Conservation (phyloP, 2,797 vertebrate genomes). For the Pangasius krempfi region DNA sequence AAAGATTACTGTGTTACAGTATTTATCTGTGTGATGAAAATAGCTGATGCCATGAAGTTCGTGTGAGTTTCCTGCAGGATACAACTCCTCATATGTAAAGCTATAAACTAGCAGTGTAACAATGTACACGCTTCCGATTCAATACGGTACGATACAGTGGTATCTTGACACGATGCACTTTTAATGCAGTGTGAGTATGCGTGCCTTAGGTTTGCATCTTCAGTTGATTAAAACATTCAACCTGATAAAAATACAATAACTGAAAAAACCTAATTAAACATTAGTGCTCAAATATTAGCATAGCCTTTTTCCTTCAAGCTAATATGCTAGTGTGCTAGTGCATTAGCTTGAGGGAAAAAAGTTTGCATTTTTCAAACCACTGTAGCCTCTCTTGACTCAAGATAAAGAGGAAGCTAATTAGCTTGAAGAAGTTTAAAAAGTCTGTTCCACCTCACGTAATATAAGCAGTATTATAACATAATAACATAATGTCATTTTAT, state of each 20-base stretch:
- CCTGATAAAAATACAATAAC: no score
- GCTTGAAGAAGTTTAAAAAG: neutral
- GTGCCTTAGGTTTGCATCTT: neutral
- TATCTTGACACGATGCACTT: neutral
- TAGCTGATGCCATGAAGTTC: neutral
- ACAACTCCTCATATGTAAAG: neutral
- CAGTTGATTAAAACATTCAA: neutral
- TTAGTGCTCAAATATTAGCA: no score
- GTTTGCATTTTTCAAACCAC: no score
- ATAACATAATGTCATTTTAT: neutral
- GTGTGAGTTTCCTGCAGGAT: neutral
- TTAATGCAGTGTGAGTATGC: neutral
- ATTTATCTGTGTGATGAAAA: neutral
- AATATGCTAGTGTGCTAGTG: no score
- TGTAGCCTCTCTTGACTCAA: no score
- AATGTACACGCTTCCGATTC: neutral
- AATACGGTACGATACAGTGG: neutral
- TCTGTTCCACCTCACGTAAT: neutral
- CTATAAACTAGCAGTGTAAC: neutral
- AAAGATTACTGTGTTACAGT: neutral
- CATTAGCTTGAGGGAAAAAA: no score
- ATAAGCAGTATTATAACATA: neutral
- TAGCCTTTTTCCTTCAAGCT: no score
- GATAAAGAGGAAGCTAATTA: neutral
- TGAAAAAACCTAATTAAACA: no score